Percentiles rank a stretch among this genome's conserved stretches.
Evolutionary conservation across 2,113 vertebrate genomes (phyloP).

Genomic region (Herpetotheres cachinnans): DNA sequence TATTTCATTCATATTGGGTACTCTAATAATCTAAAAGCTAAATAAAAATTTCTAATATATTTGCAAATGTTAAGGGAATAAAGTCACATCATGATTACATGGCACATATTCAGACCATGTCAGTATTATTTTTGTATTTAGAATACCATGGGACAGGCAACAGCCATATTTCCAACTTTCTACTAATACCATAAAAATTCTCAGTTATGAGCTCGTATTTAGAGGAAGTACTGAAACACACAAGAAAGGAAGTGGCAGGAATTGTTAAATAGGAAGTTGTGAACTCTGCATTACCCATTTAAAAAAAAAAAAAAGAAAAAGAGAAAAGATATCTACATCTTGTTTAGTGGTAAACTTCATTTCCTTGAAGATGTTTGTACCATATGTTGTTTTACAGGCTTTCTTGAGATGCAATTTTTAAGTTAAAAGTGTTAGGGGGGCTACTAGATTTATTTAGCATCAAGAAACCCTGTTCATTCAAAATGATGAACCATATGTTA

Average conservation of each 20-base stretch:
- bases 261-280: conserved; percentile 27
- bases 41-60: neutral
- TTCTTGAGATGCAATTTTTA: neutral
- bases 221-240: conserved; percentile 10
- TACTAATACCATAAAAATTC: neutral
- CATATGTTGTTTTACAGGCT: neutral
- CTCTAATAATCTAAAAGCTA: neutral
- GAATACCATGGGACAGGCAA: neutral
- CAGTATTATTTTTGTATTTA: neutral
- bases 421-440: neutral
- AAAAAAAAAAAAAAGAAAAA: neutral
- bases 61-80: neutral
- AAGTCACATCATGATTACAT: neutral
- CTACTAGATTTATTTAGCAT: neutral
- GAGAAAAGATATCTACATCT: neutral
- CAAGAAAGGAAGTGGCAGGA: neutral
- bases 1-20: neutral
- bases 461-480: neutral
- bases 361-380: neutral
- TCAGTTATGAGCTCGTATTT: neutral
- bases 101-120: neutral
- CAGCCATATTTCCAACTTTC: neutral
- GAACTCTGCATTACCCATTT: neutral
- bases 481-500: neutral
- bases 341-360: neutral